Evolutionary conservation across 2,113 vertebrate genomes (phyloP).

Genomic region (Spea multiplicata): DNA sequence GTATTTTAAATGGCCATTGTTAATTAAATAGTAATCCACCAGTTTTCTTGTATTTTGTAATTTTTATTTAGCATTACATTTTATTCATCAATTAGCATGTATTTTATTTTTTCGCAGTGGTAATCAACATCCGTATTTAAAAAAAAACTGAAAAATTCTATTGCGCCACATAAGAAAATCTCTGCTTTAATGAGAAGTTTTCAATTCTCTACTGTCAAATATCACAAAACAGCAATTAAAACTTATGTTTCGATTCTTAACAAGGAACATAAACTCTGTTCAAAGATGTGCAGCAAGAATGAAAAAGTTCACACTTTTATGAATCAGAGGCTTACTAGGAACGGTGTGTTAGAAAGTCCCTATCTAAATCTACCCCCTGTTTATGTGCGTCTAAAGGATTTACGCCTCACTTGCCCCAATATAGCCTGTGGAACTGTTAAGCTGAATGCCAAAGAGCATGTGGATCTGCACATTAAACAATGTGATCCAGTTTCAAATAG

Average conservation of each 20-base stretch:
- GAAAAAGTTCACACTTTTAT: slow-evolving; percentile 68
- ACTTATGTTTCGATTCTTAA: slow-evolving; percentile 77
- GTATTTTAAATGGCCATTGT: too few species aligned
- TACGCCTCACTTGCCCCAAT: slow-evolving; percentile 67
- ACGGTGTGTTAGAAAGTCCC: slow-evolving; percentile 69
- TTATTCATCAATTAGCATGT: slow-evolving; percentile 45
- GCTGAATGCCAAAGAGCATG: slow-evolving; percentile 51
- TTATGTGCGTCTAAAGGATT: slow-evolving; percentile 73
- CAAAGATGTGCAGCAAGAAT: slow-evolving; percentile 63
- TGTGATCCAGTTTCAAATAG: slow-evolving; percentile 10
- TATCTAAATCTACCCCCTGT: slow-evolving; percentile 63
- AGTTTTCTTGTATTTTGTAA: too few species aligned
- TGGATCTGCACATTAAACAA: not conserved
- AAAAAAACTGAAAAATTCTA: slow-evolving; percentile 70
- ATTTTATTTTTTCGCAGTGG: slow-evolving; percentile 75
- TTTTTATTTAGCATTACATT: not conserved
- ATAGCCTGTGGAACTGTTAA: slow-evolving; percentile 56
- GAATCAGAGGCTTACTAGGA: slow-evolving; percentile 67
- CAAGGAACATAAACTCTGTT: slow-evolving; percentile 63
- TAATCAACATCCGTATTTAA: slow-evolving; percentile 62
- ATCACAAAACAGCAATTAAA: slow-evolving; percentile 78
- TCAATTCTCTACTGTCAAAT: slow-evolving; percentile 77
- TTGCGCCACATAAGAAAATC: slow-evolving; percentile 73
- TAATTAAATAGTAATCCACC: too few species aligned
- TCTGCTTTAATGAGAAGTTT: slow-evolving; percentile 78